Conservation (phyloP, 2,888 invertebrate genomes). For the Cephalotes varians region DNA sequence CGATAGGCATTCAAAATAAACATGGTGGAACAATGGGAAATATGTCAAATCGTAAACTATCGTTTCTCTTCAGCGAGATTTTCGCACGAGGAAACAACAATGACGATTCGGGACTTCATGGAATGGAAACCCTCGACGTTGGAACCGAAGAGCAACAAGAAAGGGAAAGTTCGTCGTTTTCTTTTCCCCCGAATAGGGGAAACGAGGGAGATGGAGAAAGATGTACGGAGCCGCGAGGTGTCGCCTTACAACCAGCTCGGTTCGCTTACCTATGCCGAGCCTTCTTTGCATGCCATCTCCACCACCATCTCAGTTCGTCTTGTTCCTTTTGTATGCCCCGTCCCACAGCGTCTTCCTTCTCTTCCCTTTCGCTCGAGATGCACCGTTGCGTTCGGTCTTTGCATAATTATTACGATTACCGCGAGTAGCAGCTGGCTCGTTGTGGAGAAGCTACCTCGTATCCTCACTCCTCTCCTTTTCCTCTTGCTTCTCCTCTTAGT, state of each 20-base stretch:
- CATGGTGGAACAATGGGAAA: neutral
- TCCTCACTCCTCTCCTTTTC: conserved; percentile 29
- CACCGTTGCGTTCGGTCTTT: conserved; percentile 82
- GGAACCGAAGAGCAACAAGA: conserved; percentile 60
- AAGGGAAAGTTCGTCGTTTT: conserved; percentile 68
- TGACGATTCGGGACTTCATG: conserved; percentile 44
- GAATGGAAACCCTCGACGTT: conserved; percentile 67
- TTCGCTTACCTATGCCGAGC: conserved; percentile 84
- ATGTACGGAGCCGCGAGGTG: conserved; percentile 84
- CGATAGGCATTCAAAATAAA: conserved; percentile 3
- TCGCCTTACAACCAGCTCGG: conserved; percentile 86
- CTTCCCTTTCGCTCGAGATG: conserved; percentile 76
- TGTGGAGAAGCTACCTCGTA: conserved; percentile 64
- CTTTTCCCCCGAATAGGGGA: conserved; percentile 61
- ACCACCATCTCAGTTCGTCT: conserved; percentile 83
- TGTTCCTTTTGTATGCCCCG: conserved; percentile 80
- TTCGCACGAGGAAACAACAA: conserved; percentile 8
- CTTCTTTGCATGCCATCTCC: conserved; percentile 86
- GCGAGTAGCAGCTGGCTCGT: conserved; percentile 76
- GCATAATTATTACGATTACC: conserved; percentile 84
- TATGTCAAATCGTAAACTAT: neutral
- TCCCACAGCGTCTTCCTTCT: conserved; percentile 75
- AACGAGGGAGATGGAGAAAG: conserved; percentile 73
- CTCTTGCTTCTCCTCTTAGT: neutral
- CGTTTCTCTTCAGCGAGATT: neutral